Evolutionary conservation across 2,113 vertebrate genomes (phyloP).

Genomic region (Galeopterus variegatus): DNA sequence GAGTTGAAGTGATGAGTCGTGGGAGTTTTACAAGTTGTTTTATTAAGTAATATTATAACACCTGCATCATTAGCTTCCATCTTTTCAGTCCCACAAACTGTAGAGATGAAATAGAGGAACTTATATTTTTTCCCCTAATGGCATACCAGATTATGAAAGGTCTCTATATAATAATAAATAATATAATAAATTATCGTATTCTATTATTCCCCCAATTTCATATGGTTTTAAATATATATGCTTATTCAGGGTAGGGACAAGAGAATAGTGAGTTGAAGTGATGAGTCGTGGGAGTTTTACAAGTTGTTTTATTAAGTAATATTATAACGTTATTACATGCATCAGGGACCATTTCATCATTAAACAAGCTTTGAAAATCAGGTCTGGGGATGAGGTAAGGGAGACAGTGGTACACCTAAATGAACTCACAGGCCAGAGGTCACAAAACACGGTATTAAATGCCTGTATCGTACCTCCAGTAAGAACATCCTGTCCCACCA

Average conservation of each 20-base stretch:
- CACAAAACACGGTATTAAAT: neutral
- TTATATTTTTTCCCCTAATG: neutral
- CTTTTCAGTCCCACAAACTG: neutral
- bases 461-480: fast-evolving
- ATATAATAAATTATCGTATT: slow-evolving; percentile 3
- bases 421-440: neutral
- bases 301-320: slow-evolving; percentile 7
- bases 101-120: neutral
- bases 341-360: neutral
- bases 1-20: neutral
- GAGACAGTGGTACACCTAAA: neutral
- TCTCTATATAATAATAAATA: neutral
- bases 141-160: neutral
- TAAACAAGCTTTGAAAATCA: slow-evolving; percentile 42
- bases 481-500: neutral
- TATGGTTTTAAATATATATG: neutral
- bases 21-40: neutral
- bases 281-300: neutral
- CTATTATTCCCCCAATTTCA: neutral
- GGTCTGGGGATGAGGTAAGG: neutral
- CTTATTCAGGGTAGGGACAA: no score
- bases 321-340: neutral
- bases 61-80: no score
- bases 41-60: neutral
- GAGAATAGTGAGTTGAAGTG: neutral